phyloP scores from a whole-genome alignment of 1,140 invertebrate genomes.

The Dufourea novaeangliae region DNA sequence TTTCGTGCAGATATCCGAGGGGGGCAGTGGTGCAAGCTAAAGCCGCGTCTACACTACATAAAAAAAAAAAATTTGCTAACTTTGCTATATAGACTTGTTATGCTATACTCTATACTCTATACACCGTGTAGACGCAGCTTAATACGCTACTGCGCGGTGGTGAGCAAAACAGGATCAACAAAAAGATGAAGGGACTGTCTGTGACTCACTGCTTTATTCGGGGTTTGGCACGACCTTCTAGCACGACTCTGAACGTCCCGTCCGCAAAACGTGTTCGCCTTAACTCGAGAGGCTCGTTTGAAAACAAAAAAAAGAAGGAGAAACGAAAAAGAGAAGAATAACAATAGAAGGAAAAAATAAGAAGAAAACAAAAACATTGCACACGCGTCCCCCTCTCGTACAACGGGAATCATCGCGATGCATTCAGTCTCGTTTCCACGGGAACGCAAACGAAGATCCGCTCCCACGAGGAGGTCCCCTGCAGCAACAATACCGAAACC shows the following conservation, averaged over 20 bases:
- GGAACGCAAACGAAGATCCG: too few species aligned
- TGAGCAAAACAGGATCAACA: conserved; percentile 65
- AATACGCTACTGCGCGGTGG: conserved; percentile 55
- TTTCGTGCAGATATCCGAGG: conserved; percentile 58
- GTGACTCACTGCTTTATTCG: conserved; percentile 69
- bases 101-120: too few species aligned
- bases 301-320: conserved; percentile 7
- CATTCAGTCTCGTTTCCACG: neutral
- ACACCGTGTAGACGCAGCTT: too few species aligned
- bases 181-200: conserved; percentile 62
- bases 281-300: conserved; percentile 54
- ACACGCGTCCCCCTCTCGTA: conserved; percentile 10
- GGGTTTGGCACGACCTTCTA: conserved; percentile 66
- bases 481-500: too few species aligned
- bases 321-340: neutral
- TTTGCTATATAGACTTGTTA: too few species aligned
- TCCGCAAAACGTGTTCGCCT: conserved; percentile 52
- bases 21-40: conserved; percentile 59
- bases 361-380: neutral
- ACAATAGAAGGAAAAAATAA: conserved; percentile 11
- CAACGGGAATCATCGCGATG: neutral
- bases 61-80: too few species aligned
- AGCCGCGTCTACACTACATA: too few species aligned
- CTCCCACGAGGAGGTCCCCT: too few species aligned
- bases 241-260: conserved; percentile 54